A percentile compares a stretch with the other conserved stretches of the same genome.
These are phyloP conservation scores for Vulpes vulpes DNA, from an alignment of 2,113 vertebrate genomes.

Conservation along the genomic window DNA sequence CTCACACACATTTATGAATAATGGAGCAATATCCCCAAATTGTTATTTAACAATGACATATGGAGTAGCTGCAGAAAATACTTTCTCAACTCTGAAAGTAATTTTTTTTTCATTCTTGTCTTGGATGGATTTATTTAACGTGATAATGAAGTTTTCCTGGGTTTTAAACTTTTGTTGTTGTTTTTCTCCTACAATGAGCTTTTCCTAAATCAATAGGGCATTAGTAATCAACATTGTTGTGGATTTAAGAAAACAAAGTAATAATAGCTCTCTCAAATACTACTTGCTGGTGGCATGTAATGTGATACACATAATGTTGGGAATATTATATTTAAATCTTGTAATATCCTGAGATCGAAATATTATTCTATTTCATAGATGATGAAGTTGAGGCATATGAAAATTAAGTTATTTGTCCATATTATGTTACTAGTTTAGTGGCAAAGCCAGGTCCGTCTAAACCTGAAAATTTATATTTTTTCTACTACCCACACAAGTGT, in stretches of 20 bases:
- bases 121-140: neutral
- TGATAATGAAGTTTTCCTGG: neutral
- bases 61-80: neutral
- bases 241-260: constrained; percentile 17
- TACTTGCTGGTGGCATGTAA: neutral
- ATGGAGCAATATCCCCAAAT: neutral
- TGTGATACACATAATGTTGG: neutral
- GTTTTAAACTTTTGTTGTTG: neutral
- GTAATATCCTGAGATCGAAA: neutral
- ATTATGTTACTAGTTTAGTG: neutral
- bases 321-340: neutral
- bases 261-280: constrained; percentile 20
- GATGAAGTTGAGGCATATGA: neutral
- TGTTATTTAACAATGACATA: neutral
- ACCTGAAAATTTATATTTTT: neutral
- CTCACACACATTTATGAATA: neutral
- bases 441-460: neutral
- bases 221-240: neutral
- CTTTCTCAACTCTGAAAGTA: constrained; percentile 11
- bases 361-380: neutral
- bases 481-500: neutral
- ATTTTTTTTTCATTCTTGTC: neutral
- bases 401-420: neutral
- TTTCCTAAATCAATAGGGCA: neutral
- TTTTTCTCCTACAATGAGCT: constrained; percentile 1